Evolutionary conservation across 2,113 vertebrate species (phyloP), one percentile per base, ranked within the genome.

Genomic region (Lamprotornis superbus): DNA sequence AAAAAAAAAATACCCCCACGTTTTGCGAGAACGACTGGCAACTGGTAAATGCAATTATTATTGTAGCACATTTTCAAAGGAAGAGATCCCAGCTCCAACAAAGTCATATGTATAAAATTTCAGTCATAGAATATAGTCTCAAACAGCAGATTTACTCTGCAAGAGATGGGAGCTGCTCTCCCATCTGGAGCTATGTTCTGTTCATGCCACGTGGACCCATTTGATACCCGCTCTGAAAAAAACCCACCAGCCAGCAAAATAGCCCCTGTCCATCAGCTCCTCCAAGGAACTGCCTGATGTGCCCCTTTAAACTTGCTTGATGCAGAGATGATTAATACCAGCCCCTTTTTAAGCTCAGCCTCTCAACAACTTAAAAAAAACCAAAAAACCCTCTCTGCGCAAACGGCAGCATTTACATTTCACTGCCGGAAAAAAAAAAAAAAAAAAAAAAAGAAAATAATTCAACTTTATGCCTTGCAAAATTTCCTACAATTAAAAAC

Each of bases 91-190:
- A 97, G 97, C 97, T 97, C 97, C 97, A 98, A 97, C 97, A 98
- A 98, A 98, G 97, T 98, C 98, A 97, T 95, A 97, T 97, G 98
- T 98, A 97, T 97, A 97, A 98, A 96, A 98, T 98, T 98, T 98
- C 97, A 97, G 89, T 97, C 98, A 96, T 92, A 95, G 71, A 76
- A 84, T 95, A 88, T 87, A 93, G 93, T 96, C 97, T 97, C 83
- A 94, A 96, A 96, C 84, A 96, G 97, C 96, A 97, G 96, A 94
- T 97, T 98, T 96, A 89, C 92, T 97, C 91, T 91, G 96, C 80
- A 91, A 97, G 98, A 83, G 92, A 95, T 97, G 94, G 89, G 96
- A 97, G 63, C 96, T 97, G 94, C 86, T 95, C 82, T 94, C 96
- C 97, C 96, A 97, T 98, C 96, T 98, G 97, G 97, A 98, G 93